These are phyloP conservation scores for Oreotragus oreotragus DNA, from an alignment of 2,113 vertebrate genomes.

Conservation along the genomic window DNA sequence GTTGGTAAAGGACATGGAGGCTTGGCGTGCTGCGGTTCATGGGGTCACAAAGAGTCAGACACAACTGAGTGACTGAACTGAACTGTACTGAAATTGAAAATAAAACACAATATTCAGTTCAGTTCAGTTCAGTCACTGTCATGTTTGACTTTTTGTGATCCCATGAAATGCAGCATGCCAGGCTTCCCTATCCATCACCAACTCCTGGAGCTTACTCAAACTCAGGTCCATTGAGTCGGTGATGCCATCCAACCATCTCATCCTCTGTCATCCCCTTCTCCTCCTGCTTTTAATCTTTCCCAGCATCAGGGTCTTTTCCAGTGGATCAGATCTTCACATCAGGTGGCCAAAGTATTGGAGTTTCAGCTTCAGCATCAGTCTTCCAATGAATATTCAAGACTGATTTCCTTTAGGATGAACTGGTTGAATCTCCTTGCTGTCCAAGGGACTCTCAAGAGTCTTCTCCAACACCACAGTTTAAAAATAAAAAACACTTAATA, in stretches of 20 bases:
- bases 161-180: background rate
- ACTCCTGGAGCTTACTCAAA: background rate
- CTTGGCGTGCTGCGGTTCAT: fast-evolving
- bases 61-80: too few species aligned
- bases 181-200: background rate
- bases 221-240: background rate
- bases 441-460: background rate
- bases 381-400: background rate
- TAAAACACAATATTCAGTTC: background rate
- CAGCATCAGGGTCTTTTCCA: background rate
- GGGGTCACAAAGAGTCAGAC: too few species aligned
- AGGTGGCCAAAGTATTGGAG: background rate
- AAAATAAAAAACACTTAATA: background rate
- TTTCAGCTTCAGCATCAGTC: background rate
- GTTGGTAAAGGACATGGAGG: too few species aligned
- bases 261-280: background rate
- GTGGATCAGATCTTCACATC: background rate
- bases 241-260: background rate
- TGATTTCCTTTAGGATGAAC: background rate
- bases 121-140: background rate
- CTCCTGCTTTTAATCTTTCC: background rate
- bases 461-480: background rate
- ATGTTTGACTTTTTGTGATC: background rate
- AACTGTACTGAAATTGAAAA: background rate
- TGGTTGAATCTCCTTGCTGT: background rate